Evolutionary conservation across 2,113 vertebrate species (phyloP).

Genomic region (Cichladusa arquata): DNA sequence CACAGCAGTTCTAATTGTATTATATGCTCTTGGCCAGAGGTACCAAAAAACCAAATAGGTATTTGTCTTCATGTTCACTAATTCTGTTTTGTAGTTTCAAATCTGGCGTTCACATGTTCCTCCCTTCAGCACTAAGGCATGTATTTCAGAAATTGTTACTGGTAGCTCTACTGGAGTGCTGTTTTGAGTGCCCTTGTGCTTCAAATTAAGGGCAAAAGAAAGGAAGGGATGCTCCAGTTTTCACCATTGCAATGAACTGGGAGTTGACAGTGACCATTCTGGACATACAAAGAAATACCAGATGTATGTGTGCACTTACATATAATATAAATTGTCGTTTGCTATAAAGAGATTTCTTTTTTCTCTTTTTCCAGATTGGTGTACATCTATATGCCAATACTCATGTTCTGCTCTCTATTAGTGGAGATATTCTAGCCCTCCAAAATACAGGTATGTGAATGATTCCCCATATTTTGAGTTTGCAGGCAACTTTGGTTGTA

Average conservation of each 20-base stretch:
- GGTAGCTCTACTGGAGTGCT: neutral
- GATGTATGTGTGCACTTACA: neutral
- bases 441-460: neutral
- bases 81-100: neutral
- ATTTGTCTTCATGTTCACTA: neutral
- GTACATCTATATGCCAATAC: neutral
- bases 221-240: neutral
- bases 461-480: neutral
- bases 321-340: neutral
- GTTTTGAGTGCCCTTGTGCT: neutral
- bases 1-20: neutral
- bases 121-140: neutral
- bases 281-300: neutral
- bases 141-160: neutral
- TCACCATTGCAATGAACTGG: neutral
- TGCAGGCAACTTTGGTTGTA: neutral
- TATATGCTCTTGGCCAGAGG: neutral
- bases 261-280: neutral
- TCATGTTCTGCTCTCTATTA: neutral
- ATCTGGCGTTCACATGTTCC: neutral
- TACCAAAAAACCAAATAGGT: neutral
- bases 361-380: neutral
- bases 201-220: neutral
- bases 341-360: neutral
- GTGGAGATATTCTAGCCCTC: neutral